Conservation (phyloP, 2,113 vertebrate genomes). For the Junco hyemalis region DNA sequence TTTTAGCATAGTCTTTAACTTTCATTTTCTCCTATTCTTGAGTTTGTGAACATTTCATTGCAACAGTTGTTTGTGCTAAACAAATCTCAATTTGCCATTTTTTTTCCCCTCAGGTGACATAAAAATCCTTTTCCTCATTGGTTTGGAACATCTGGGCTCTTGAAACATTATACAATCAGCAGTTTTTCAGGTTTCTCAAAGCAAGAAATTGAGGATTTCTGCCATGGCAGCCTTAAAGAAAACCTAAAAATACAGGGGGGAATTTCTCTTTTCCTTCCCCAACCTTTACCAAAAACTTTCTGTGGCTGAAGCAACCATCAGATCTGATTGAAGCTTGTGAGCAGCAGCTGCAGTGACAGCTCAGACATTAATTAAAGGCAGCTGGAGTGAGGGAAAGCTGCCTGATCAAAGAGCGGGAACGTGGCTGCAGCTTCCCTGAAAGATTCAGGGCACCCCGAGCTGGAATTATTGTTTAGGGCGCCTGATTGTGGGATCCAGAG, state of each 20-base stretch:
- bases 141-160: not conserved
- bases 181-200: not conserved
- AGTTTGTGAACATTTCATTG: not conserved
- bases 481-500: not conserved
- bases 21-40: not conserved
- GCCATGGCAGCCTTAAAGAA: not conserved
- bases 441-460: conserved; percentile 5
- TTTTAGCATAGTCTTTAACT: not conserved
- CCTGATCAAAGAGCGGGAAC: not conserved
- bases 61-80: not conserved
- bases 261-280: not conserved
- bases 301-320: not conserved
- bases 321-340: not conserved
- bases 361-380: conserved; percentile 18
- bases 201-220: not conserved
- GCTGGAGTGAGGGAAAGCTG: not conserved
- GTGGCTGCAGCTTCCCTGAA: conserved; percentile 1
- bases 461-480: not conserved
- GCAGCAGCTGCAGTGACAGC: not conserved
- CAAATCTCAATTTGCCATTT: not conserved
- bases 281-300: not conserved
- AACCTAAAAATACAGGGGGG: not conserved
- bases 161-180: not conserved
- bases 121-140: not conserved
- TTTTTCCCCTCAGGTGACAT: not conserved